Evolutionary conservation across 1,140 invertebrate species (phyloP).

Genomic region (Leptopilina boulardi): DNA sequence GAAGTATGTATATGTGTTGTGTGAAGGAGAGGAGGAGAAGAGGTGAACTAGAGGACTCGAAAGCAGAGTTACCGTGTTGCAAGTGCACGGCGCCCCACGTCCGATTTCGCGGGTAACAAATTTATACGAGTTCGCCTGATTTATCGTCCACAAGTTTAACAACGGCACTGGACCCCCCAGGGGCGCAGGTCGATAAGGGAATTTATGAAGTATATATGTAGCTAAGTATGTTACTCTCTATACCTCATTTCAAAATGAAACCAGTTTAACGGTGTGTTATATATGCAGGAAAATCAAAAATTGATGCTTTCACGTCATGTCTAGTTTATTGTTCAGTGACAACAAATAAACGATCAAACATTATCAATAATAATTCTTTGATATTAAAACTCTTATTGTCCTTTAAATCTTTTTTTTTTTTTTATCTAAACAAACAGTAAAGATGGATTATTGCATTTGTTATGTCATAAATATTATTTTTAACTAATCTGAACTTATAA

Average conservation of each 20-base stretch:
- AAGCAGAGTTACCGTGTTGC: slow-evolving; percentile 49
- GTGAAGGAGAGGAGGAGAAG: neutral
- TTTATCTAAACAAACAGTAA: no score
- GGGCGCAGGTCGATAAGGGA: slow-evolving; percentile 59
- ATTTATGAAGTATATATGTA: slow-evolving; percentile 66
- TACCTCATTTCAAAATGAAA: neutral
- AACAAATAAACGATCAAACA: neutral
- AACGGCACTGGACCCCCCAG: slow-evolving; percentile 61
- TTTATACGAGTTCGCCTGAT: slow-evolving; percentile 71
- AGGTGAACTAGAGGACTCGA: slow-evolving; percentile 42
- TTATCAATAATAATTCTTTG: no score
- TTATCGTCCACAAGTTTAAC: slow-evolving; percentile 70
- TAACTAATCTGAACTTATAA: no score
- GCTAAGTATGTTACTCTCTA: neutral
- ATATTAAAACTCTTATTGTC: no score
- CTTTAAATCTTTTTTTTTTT: no score
- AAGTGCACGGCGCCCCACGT: slow-evolving; percentile 54
- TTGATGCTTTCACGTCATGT: neutral
- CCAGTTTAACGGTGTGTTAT: neutral
- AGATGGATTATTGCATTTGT: no score
- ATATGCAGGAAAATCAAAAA: neutral
- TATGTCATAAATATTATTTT: no score
- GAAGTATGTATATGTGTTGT: neutral
- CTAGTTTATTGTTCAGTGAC: neutral
- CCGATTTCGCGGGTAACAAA: slow-evolving; percentile 69